These are phyloP conservation scores for Drosophila colorata DNA, from an alignment of 2,888 invertebrate species.

Conservation along the genomic window DNA sequence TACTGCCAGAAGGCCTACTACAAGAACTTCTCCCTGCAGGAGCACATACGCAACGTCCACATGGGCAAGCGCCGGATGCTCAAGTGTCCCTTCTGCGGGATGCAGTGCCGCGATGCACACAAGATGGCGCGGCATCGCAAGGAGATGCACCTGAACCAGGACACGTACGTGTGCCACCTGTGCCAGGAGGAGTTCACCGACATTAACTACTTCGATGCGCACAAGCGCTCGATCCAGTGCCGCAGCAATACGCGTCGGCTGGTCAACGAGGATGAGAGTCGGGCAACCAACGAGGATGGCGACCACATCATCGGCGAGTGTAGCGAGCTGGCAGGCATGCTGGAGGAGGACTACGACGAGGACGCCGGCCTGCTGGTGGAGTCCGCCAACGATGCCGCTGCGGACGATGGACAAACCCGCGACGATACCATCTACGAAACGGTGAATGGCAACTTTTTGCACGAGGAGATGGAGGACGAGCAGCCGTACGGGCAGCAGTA, in stretches of 20 bases:
- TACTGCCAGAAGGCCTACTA: slow-evolving; percentile 82
- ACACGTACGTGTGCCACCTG: slow-evolving; percentile 73
- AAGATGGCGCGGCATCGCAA: slow-evolving; percentile 83
- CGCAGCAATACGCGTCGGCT: slow-evolving; percentile 78
- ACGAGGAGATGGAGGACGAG: slow-evolving; percentile 11
- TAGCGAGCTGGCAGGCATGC: slow-evolving; percentile 28
- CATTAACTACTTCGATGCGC: slow-evolving; percentile 82
- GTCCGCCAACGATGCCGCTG: slow-evolving; percentile 4
- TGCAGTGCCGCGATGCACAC: slow-evolving; percentile 83
- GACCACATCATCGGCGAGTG: slow-evolving; percentile 2
- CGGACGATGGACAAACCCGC: slow-evolving; percentile 3
- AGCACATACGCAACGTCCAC: slow-evolving; percentile 81
- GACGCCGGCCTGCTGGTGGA: slow-evolving; percentile 61
- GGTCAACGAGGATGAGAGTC: slow-evolving; percentile 13
- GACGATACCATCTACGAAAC: slow-evolving; percentile 18
- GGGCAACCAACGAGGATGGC: background rate
- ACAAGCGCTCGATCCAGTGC: slow-evolving; percentile 82
- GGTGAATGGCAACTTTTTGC: slow-evolving; percentile 33
- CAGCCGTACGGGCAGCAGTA: slow-evolving; percentile 44
- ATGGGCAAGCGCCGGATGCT: slow-evolving; percentile 82
- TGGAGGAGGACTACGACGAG: slow-evolving; percentile 68
- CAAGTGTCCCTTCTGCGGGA: slow-evolving; percentile 81
- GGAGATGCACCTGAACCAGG: slow-evolving; percentile 79
- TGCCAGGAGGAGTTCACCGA: slow-evolving; percentile 83
- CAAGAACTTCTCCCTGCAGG: slow-evolving; percentile 81